phyloP scores from a whole-genome alignment of 2,113 vertebrate species.

The Arvicanthis niloticus region DNA sequence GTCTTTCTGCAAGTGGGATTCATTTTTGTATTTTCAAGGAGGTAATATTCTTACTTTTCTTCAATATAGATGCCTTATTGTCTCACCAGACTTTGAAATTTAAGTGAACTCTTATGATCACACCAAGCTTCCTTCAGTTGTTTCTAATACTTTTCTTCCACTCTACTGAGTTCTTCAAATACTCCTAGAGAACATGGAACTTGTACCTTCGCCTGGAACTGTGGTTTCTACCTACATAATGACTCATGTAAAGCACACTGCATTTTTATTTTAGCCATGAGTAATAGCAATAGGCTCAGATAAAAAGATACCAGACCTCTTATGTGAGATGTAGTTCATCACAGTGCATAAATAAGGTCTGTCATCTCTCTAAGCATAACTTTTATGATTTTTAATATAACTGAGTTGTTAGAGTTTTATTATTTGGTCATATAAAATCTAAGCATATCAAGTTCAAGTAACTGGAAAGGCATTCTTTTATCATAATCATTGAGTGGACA shows the following conservation, averaged over 20 bases:
- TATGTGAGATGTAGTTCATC: not conserved
- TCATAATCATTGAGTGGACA: not conserved
- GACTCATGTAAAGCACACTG: not conserved
- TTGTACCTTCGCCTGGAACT: not conserved
- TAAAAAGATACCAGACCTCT: not conserved
- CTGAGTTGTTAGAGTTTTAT: not conserved
- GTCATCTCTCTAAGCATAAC: not conserved
- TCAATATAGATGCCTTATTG: not conserved
- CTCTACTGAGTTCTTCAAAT: not conserved
- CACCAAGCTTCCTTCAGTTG: not conserved
- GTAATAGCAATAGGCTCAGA: not conserved
- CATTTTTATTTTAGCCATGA: slow-evolving; percentile 38
- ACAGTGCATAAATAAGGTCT: not conserved
- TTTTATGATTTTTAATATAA: slow-evolving; percentile 4
- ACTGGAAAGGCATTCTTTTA: not conserved
- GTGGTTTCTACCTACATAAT: not conserved
- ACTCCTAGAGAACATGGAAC: not conserved
- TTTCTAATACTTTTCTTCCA: not conserved
- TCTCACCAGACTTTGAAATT: not conserved
- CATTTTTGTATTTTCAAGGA: slow-evolving; percentile 8
- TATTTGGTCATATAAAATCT: not conserved
- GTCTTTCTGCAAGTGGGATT: not conserved
- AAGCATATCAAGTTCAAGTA: not conserved
- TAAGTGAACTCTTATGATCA: not conserved
- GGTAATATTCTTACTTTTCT: not conserved